Percentiles rank a stretch among this genome's conserved stretches.
Evolutionary conservation across 2,113 vertebrate species (phyloP).

Genomic region (Lepisosteus oculatus): DNA sequence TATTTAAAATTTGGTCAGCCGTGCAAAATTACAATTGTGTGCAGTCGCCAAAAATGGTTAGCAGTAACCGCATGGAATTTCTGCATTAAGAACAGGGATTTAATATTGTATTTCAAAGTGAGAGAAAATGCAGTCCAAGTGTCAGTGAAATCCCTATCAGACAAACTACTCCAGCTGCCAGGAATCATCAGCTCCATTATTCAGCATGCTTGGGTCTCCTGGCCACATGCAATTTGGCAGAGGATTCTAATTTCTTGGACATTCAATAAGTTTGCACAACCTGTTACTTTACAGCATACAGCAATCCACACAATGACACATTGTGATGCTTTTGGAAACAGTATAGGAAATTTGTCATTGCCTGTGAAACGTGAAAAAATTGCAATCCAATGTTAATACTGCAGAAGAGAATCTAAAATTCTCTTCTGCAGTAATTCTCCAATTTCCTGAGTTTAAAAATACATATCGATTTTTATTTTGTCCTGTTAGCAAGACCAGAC

Average conservation of each 20-base stretch:
- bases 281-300: neutral
- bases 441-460: neutral
- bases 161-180: neutral
- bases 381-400: neutral
- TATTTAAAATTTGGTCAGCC: too few species aligned
- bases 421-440: too few species aligned
- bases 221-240: neutral
- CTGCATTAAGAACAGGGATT: too few species aligned
- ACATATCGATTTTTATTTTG: neutral
- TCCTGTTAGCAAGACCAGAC: neutral
- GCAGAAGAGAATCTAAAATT: neutral
- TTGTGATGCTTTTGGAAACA: neutral
- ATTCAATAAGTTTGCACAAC: constrained; percentile 13
- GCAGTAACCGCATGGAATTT: too few species aligned
- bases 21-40: too few species aligned
- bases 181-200: neutral
- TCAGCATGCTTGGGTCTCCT: neutral
- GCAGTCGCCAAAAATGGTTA: too few species aligned
- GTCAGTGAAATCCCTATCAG: neutral
- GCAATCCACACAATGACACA: neutral
- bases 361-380: neutral
- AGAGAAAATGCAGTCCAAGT: neutral
- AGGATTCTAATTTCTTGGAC: constrained; percentile 3
- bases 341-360: neutral
- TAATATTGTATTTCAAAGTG: too few species aligned